Base-by-base conservation (phyloP, 2,113 vertebrate genomes). In the Naja naja region DNA sequence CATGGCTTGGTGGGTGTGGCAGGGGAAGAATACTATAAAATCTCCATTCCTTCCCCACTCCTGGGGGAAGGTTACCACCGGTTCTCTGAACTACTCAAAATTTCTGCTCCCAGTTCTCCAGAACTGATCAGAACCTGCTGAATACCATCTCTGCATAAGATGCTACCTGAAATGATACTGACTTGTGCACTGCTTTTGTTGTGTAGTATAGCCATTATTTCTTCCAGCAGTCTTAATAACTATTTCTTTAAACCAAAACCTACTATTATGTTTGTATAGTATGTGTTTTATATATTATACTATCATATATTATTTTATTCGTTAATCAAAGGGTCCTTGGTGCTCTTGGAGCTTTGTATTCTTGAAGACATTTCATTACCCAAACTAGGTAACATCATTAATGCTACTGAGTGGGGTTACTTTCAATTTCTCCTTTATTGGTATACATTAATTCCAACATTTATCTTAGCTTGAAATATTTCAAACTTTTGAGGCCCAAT, bases 221-320 rank as follows among this genome's bases (percentile, higher is more conserved):
- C 93, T 55, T 64, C 94, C 90, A 86, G 49, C 58, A 52, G 94
- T 93, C 94, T 92, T 85, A 93, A 34, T 92, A 93, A 93, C 89
- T 64, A 39, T 2, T 69, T 93, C 92, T 85, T 81, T 27, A 91
- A 92, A 27, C 6, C 69, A 39, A 22, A 81, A 20, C 18, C 34
- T 69, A 69, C 18, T 81, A 81, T 34, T 39, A 39, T 81, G 34
- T 81, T 39, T 81, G 16, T 39, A 20, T 9, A 39, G n/a, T 81
- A 81, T 20, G 16, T 81, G 69, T 39, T 81, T 81, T 39, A 81
- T 81, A 81, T 22, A 74, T 74, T 74, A 39, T 81, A 81, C n/a
- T 20, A 81, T 81, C n/a, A 81, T 34, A 18, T 34, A 74, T 74
- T 34, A 74, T 74, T 39, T 74, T 64, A 64, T 64, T n/a, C 60